These are phyloP conservation scores for Philaethria dido DNA, from an alignment of 2,888 invertebrate species.

Conservation along the genomic window DNA sequence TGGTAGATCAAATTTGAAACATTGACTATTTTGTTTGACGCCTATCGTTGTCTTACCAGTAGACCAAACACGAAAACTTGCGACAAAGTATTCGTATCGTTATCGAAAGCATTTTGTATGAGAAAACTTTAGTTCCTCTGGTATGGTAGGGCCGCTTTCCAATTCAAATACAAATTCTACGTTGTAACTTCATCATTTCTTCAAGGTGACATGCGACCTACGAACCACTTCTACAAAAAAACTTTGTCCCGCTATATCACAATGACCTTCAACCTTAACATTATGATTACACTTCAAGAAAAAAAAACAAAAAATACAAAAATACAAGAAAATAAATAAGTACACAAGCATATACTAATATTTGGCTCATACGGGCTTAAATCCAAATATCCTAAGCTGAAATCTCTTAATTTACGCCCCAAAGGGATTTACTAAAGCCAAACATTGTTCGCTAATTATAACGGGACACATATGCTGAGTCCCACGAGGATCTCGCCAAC, in stretches of 20 bases:
- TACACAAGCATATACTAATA: conserved; percentile 39
- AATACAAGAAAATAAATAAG: not conserved
- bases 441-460: conserved; percentile 84
- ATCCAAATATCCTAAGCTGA: conserved; percentile 75
- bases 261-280: not conserved
- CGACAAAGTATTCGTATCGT: no score
- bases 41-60: no score
- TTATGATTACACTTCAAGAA: not conserved
- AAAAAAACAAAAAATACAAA: not conserved
- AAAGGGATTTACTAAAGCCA: conserved; percentile 82
- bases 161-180: no score
- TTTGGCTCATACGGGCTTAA: conserved; percentile 60
- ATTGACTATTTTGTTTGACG: no score
- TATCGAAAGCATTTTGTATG: no score
- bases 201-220: no score
- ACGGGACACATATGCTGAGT: conserved; percentile 77
- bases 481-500: conserved; percentile 77
- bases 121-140: no score
- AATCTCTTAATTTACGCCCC: conserved; percentile 84
- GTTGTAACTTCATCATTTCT: no score
- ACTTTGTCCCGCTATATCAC: not conserved
- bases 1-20: no score
- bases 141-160: no score
- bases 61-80: no score
- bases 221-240: no score